These are phyloP conservation scores for Theocolax elegans DNA, from an alignment of 1,140 invertebrate genomes.

Conservation along the genomic window DNA sequence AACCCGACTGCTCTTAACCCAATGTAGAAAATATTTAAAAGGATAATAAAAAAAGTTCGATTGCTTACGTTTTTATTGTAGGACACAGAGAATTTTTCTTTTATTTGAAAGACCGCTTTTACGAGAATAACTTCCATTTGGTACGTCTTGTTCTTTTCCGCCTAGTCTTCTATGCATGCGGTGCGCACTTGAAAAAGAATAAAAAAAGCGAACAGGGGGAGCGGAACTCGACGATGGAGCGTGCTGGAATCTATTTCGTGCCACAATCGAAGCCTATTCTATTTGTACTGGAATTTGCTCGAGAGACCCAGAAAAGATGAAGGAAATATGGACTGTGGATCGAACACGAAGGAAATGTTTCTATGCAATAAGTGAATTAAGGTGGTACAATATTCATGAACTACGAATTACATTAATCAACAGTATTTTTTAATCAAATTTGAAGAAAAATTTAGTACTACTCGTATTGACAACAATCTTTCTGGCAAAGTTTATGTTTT, in stretches of 20 bases:
- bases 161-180: background rate
- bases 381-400: too few relatives aligned
- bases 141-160: background rate
- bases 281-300: slow-evolving; percentile 12
- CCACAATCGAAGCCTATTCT: background rate
- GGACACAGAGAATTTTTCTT: slow-evolving; percentile 16
- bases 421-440: too few relatives aligned
- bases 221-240: background rate
- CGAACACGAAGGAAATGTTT: background rate
- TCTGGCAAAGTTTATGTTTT: too few relatives aligned
- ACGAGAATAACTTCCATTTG: slow-evolving; percentile 15
- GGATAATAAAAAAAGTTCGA: slow-evolving; percentile 10
- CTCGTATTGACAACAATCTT: too few relatives aligned
- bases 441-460: too few relatives aligned
- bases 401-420: too few relatives aligned
- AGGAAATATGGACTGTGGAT: background rate
- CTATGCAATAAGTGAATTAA: background rate
- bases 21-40: slow-evolving; percentile 4
- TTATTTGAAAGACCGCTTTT: background rate
- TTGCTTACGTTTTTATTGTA: slow-evolving; percentile 4
- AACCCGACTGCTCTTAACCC: background rate
- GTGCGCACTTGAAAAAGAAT: background rate
- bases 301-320: slow-evolving; percentile 16
- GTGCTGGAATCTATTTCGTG: slow-evolving; percentile 22
- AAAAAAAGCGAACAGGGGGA: background rate